Conservation (phyloP, 2,113 vertebrate species). For the Verasper variegatus region DNA sequence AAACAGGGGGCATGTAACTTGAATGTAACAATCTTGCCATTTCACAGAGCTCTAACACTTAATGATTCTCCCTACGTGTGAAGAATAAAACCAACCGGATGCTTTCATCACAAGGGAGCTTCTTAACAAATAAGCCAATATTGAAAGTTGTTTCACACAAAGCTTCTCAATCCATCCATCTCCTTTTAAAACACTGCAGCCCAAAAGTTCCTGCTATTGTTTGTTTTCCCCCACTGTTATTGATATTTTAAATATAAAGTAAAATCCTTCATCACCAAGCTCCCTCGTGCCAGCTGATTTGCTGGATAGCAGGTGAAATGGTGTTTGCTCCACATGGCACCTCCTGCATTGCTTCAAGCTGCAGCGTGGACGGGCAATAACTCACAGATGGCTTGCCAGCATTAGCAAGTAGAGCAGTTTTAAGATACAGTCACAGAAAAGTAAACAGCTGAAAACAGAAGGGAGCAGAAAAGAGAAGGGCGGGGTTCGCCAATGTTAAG, state of each 20-base stretch:
- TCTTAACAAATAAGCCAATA: too few species aligned
- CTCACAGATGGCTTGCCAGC: constrained; percentile 19
- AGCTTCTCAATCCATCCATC: too few species aligned
- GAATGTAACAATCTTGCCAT: neutral
- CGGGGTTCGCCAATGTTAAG: neutral
- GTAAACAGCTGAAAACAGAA: neutral
- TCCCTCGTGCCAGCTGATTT: constrained; percentile 8
- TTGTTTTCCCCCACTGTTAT: too few species aligned
- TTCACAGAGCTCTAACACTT: constrained; percentile 4
- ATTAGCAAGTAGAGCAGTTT: constrained; percentile 24
- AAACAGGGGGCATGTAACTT: neutral
- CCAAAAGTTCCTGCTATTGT: neutral
- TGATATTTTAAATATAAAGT: neutral
- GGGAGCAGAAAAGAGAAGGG: neutral
- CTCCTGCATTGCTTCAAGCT: constrained; percentile 13
- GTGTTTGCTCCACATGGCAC: constrained; percentile 38
- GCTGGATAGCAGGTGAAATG: constrained; percentile 26
- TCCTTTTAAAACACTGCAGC: neutral
- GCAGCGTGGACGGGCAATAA: constrained; percentile 29
- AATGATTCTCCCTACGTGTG: neutral
- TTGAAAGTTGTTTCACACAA: too few species aligned
- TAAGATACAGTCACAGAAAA: constrained; percentile 6
- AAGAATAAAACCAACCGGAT: neutral
- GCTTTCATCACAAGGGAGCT: neutral
- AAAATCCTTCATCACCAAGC: neutral